Evolutionary conservation across 1,140 invertebrate species (phyloP), one percentile per base, ranked within the genome.

Genomic region (Camponotus pennsylvanicus): DNA sequence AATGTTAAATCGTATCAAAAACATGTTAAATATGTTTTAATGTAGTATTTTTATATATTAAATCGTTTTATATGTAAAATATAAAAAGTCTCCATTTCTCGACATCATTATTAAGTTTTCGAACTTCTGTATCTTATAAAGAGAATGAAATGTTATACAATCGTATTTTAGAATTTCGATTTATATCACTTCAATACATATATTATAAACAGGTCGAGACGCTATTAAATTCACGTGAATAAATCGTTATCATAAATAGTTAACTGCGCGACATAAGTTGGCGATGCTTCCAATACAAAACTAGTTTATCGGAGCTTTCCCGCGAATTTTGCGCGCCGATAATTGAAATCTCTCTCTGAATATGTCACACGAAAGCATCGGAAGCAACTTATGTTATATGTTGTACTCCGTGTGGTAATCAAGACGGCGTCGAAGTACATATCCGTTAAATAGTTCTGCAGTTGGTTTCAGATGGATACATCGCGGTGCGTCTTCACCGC

Each of bases 301-400:
- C 34, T 21, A 15, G 15, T 8, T 45, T 37, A 13, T 79, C 21
- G 66, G 2, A 40, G 66, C 34, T 73, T 45, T 15, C 37, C 61
- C 55, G 79, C 69, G 55, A 83, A 63, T 75, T 83, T 45, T 70
- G 32, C 55, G 40, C 55, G 55, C 32, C 55, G 40, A 83, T 83
- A 70, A 61, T 73, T 83, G 55, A 61, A 82, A 55, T 34, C 45
- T 55, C 61, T 45, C 55, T 59, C 37, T 40, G 42, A 79, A 45
- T 15, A 21, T 34, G 67, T 71, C 66, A 59, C 27, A 18, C 40
- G 67, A 45, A 63, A 27, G 45, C 79, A 21, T 32, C 13, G 49
- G 5, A 52, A 37, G 34, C 63, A 70, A 42, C 21, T 21, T 32
- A 15, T 45, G 27, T 21, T 27, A 8, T 6, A 37, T 18, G 11